Base-by-base conservation (phyloP, 30 jellyfish, hydroid and myxozoan species). In the Cassiopea xamachana region DNA sequence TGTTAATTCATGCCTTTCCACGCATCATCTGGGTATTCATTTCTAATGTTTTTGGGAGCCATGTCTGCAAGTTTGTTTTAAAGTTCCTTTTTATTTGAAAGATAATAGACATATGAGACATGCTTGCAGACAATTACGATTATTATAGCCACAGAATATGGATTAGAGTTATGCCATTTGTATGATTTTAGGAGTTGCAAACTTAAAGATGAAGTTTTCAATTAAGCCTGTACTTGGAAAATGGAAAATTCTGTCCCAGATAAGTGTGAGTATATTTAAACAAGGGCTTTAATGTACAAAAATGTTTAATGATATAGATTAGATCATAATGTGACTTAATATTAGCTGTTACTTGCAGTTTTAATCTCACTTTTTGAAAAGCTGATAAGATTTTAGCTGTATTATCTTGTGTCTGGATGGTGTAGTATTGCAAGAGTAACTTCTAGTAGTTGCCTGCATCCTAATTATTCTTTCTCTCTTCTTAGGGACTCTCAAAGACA, bases 161-260 rank as follows among this genome's bases (percentile, higher is more conserved):
- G 12, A 55, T 6, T 55, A 3, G 64, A 6, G 0, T 0, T 3
- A 0, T 55, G 64, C 12, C 12, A 10, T 55, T 55, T 55, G 12
- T 55, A 10, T 3, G 12, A 71, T 17, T 3, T n/a, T 47, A 92
- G 98, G 98, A 9, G 64, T 93, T 14, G 96, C 94, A 19, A 93
- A 89, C 60, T 77, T 93, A 72, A 83, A 93, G 62, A 16, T 93
- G 49, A 83, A 83, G 60, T 73, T 93, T 9, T 87, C 98, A 2
- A 86, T 70, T 59, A 87, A 87, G 73, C 98, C 98, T 18, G 94
- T 93, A 2, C 98, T 93, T 61, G 98, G 98, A 19, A 50, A 7
- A 76, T 93, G 98, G 98, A 82, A 80, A 68, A 75, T 93, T 12
- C 73, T 73, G 48, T 96, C 96, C 48, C 72, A 59, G 5, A 89